Evolutionary conservation across 64 coral and sea anemone species (phyloP), one percentile per base, ranked within the genome.

Genomic region (Actinia equina): DNA sequence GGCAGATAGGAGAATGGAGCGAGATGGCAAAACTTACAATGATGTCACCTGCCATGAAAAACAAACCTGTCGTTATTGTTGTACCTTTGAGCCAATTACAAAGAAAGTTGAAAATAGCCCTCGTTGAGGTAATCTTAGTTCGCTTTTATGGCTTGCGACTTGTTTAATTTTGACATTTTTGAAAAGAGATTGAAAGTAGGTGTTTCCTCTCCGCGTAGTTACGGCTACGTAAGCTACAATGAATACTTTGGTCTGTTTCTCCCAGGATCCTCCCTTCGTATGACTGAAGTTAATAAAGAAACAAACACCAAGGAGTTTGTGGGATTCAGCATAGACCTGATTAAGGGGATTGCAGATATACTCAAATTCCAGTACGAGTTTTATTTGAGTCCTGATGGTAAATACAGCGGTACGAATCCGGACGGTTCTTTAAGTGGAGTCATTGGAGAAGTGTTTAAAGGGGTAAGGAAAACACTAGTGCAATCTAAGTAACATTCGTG

Each of bases 1-100:
- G 25, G 25, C 55, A 85, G 83, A 85, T 85, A 60, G 83, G 83
- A 30, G 83, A 85, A 63, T 85, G 83, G 83, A 85, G 55, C 25
- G 52, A 57, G 4, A 43, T 26, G 19, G 20, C 55, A 18, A 19
- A 18, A 10, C 41, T 85, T 7, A 60, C 83, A 8, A 85, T 63
- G 26, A 27, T 26, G 52, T 85, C 83, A 44, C 5, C 83, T 11
- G 56, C 83, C n/a, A 5, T 15, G 55, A 59, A 85, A 18, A 85
- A 63, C 59, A 30, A 60, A 20, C 26, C 15, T 10, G 3, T 60
- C 6, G 14, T 14, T 57, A 62, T 2, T 11, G 83, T 85, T 43
- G 83, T 85, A 2, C 83, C 83, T 60, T 63, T 85, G 53, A 85
- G 54, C 55, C 43, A 85, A 14, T 44, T 85, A 85, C 44, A 85